Base-by-base conservation (phyloP, 2,113 vertebrate genomes). In the Gopherus evgoodei region DNA sequence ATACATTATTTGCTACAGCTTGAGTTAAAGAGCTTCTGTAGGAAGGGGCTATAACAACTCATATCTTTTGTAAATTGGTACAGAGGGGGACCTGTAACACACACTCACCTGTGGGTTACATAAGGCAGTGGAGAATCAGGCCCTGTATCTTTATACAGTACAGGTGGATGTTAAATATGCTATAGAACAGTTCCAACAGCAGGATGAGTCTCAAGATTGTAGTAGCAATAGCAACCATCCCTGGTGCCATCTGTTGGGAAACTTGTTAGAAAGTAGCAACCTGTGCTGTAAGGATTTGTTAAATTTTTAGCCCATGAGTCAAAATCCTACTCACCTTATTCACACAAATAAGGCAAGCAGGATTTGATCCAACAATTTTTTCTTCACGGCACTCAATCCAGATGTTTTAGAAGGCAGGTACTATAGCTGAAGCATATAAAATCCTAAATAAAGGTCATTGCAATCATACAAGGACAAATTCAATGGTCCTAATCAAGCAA, bases 211-310 rank as follows among this genome's bases (percentile, higher is more conserved):
- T 91, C 80, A 89, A 80, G 75, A 91, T 6, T 44, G 22, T 76
- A 53, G 76, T 93, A 76, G 69, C 87, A 86, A 93, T 79, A 90
- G 54, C 89, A 93, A 86, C 76, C 21, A 76, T 82, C 16, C 54
- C 89, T 93, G 80, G 81, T 93, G 25, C 93, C 90, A 87, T 87
- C 90, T 95, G 82, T 54, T 94, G 90, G 42, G 52, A 83, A 27
- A 31, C 76, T 25, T 82, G 52, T 83, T 93, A 82, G 52, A 89
- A 90, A 42, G 87, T 80, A 42, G 59, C n/a, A 81, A 14, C 50
- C 85, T 93, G 83, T 93, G 82, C 80, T 90, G 57, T 89, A 91
- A 94, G 86, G 22, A 59, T 84, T 38, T 84, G 91, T 84, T 89
- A 84, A 93, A 35, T 31, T 65, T 90, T 93, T 90, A 87, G 80